phyloP scores from a whole-genome alignment of 2,888 invertebrate genomes.

The Stictocephala bisonia region DNA sequence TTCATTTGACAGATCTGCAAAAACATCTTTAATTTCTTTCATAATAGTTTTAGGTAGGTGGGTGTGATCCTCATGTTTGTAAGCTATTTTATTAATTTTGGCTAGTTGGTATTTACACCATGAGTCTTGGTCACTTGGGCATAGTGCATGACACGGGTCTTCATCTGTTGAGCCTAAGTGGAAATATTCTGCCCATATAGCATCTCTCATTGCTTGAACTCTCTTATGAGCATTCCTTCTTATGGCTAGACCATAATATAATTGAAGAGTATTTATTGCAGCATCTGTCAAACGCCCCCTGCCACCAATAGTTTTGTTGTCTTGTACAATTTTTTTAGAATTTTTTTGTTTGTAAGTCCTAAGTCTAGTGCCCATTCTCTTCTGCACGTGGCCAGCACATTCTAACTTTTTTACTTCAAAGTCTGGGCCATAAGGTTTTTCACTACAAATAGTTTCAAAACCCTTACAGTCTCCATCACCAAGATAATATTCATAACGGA shows the following conservation, averaged over 20 bases:
- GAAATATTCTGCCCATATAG: slow-evolving; percentile 57
- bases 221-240: slow-evolving; percentile 52
- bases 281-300: slow-evolving; percentile 55
- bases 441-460: too few species aligned
- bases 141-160: slow-evolving; percentile 55
- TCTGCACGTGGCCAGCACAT: too few species aligned
- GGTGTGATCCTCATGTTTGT: slow-evolving; percentile 18
- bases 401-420: too few species aligned
- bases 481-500: too few species aligned
- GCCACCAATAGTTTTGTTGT: slow-evolving; percentile 49
- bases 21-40: slow-evolving; percentile 16
- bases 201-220: slow-evolving; percentile 55
- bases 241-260: slow-evolving; percentile 59
- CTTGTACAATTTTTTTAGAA: slow-evolving; percentile 31
- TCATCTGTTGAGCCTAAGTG: slow-evolving; percentile 57
- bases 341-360: too few species aligned
- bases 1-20: slow-evolving; percentile 5
- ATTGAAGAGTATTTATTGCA: slow-evolving; percentile 55
- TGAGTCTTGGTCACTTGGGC: slow-evolving; percentile 52
- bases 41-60: slow-evolving; percentile 28
- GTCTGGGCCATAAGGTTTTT: too few species aligned
- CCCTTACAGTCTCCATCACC: too few species aligned
- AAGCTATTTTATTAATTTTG: background rate
- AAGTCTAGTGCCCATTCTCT: too few species aligned
- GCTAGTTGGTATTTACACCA: slow-evolving; percentile 56